A percentile compares a stretch with the other conserved stretches of the same genome.
phyloP scores from a whole-genome alignment of 1,140 invertebrate species.

The Trichomalopsis sarcophagae region DNA sequence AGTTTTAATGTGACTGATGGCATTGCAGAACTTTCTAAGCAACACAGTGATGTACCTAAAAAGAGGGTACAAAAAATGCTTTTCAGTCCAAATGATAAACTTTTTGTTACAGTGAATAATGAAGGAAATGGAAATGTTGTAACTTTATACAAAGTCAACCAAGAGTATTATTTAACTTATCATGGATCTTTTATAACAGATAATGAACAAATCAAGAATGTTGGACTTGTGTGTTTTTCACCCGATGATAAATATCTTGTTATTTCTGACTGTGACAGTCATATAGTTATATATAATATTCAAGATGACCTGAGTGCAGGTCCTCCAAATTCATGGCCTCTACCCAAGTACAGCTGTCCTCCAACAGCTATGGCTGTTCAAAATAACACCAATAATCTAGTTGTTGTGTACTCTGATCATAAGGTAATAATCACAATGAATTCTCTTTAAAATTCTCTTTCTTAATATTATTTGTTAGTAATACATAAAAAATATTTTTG shows the following conservation, averaged over 20 bases:
- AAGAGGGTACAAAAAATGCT: constrained; percentile 67
- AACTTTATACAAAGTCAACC: constrained; percentile 64
- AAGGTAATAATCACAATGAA: constrained; percentile 74
- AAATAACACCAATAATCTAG: constrained; percentile 74
- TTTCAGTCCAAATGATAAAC: constrained; percentile 70
- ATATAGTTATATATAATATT: constrained; percentile 79
- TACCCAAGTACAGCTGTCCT: constrained; percentile 81
- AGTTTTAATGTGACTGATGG: constrained; percentile 77
- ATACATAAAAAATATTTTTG: constrained; percentile 41
- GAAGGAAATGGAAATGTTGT: constrained; percentile 56
- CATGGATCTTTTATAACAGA: constrained; percentile 62
- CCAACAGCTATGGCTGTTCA: constrained; percentile 82
- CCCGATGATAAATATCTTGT: constrained; percentile 78
- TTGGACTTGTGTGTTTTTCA: constrained; percentile 72
- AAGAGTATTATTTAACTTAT: constrained; percentile 60
- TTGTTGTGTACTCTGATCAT: constrained; percentile 83
- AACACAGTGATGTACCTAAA: constrained; percentile 60
- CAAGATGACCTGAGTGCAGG: constrained; percentile 60
- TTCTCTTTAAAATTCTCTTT: not conserved
- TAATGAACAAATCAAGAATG: constrained; percentile 61
- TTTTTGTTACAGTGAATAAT: constrained; percentile 66
- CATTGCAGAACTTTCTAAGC: constrained; percentile 61
- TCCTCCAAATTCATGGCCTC: constrained; percentile 73
- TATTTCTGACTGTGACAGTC: constrained; percentile 77
- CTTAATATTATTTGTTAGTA: not conserved